Evolutionary conservation across 2,797 vertebrate genomes (phyloP).

Genomic region (Botia kubotai): DNA sequence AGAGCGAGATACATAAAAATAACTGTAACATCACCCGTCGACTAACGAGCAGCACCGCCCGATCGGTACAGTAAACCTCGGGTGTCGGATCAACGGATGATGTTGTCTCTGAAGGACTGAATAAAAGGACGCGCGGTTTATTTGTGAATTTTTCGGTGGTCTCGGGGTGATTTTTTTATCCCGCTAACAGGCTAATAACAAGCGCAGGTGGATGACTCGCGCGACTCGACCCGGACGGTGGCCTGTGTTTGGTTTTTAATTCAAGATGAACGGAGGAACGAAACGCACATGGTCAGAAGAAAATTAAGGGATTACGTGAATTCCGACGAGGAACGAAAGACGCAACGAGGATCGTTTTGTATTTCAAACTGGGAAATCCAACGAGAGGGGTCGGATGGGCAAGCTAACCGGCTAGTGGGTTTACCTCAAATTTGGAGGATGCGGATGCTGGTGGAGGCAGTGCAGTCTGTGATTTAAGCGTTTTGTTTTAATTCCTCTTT

Average conservation of each 20-base stretch:
- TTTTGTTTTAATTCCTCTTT: background rate
- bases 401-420: conserved; percentile 36
- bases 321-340: background rate
- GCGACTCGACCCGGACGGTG: conserved; percentile 31
- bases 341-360: background rate
- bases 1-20: background rate
- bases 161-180: conserved; percentile 24
- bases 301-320: conserved; percentile 20
- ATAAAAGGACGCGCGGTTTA: background rate
- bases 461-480: conserved; percentile 8
- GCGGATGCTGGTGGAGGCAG: background rate
- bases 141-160: conserved; percentile 29
- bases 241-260: conserved; percentile 10
- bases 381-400: conserved; percentile 34
- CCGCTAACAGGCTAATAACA: conserved; percentile 47
- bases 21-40: conserved; percentile 32
- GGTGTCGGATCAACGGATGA: conserved; percentile 1
- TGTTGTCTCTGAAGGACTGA: background rate
- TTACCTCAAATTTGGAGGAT: conserved; percentile 33
- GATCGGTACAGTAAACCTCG: background rate
- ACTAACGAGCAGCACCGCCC: background rate
- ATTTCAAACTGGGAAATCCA: background rate
- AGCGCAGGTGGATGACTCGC: conserved; percentile 60
- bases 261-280: background rate
- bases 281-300: background rate